These are phyloP conservation scores for Epistrophe grossulariae DNA, from an alignment of 2,888 invertebrate species.

Conservation along the genomic window DNA sequence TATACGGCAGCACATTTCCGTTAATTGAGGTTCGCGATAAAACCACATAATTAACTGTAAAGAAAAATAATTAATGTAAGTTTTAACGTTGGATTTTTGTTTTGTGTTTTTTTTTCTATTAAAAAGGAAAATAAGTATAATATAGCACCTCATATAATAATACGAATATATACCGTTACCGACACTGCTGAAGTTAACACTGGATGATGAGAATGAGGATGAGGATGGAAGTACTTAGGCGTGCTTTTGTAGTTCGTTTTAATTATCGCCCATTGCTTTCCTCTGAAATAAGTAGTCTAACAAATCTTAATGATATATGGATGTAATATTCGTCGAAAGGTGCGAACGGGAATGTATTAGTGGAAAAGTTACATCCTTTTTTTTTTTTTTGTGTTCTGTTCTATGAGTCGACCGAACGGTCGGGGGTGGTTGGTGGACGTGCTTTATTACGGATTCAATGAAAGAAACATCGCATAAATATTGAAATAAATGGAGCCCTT, in stretches of 20 bases:
- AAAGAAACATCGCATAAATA: slow-evolving; percentile 2
- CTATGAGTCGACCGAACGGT: background rate
- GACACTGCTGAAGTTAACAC: slow-evolving; percentile 11
- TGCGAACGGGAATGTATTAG: slow-evolving; percentile 61
- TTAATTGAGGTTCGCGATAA: slow-evolving; percentile 73
- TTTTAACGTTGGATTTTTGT: slow-evolving; percentile 48
- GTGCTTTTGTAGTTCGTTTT: slow-evolving; percentile 63
- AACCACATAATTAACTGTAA: slow-evolving; percentile 73
- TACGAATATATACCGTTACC: background rate
- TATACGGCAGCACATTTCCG: slow-evolving; percentile 62
- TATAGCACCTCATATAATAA: slow-evolving; percentile 19
- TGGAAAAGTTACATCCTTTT: slow-evolving; percentile 15
- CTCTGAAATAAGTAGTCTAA: background rate
- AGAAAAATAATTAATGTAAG: slow-evolving; percentile 71
- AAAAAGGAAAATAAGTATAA: slow-evolving; percentile 10
- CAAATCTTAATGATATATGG: slow-evolving; percentile 27
- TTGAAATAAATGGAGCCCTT: background rate
- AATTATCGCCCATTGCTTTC: slow-evolving; percentile 52
- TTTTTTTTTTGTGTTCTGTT: slow-evolving; percentile 1
- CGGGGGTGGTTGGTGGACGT: background rate
- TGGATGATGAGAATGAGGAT: slow-evolving; percentile 37
- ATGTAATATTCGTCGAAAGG: slow-evolving; percentile 40
- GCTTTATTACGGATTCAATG: background rate
- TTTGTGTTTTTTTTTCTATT: background rate
- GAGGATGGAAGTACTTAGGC: slow-evolving; percentile 54